Conservation (phyloP, 2,113 vertebrate genomes). For the Chaetura pelagica region DNA sequence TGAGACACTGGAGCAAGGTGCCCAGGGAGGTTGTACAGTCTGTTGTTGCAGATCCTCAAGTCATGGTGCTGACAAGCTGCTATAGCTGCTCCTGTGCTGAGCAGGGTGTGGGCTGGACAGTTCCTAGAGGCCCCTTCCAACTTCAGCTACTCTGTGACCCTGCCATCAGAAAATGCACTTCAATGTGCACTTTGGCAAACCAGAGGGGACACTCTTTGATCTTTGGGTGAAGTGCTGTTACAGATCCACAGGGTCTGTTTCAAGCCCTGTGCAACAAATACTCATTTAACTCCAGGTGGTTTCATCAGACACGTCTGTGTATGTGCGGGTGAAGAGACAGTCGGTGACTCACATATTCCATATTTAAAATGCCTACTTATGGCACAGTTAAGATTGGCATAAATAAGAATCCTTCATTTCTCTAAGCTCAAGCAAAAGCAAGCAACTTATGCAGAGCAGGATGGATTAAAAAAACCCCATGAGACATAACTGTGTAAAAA, state of each 20-base stretch:
- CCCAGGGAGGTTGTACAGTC: neutral
- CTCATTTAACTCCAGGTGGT: neutral
- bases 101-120: fast-evolving
- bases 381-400: neutral
- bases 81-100: fast-evolving
- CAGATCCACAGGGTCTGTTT: neutral
- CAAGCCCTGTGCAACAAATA: neutral
- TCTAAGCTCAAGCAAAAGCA: neutral
- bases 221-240: neutral
- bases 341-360: neutral
- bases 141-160: fast-evolving
- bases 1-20: neutral
- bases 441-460: neutral
- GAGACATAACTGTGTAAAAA: neutral
- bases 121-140: neutral
- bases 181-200: neutral
- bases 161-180: neutral
- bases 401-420: neutral
- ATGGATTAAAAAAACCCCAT: neutral
- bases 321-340: fast-evolving
- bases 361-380: neutral
- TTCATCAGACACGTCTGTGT: fast-evolving
- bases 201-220: neutral
- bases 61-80: neutral
- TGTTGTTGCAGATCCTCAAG: neutral